Base-by-base conservation (phyloP, 2,888 invertebrate genomes). In the Lithophane leautieri region DNA sequence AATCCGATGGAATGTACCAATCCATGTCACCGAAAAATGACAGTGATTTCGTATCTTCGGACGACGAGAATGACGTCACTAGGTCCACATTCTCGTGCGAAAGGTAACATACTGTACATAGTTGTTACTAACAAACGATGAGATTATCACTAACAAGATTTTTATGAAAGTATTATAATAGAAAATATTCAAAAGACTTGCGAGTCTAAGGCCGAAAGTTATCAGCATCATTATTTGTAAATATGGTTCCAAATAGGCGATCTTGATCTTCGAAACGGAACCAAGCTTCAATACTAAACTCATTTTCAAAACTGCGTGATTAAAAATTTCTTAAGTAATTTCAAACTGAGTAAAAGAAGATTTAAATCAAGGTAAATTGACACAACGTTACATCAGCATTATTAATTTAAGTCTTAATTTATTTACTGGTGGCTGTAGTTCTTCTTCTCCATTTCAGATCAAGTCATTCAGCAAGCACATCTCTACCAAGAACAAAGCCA, bases 21-120 rank as follows among this genome's bases (percentile, higher is more conserved):
- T 94, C 95, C 0, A 90, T 96, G 82, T 95, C 96, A 61, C 95
- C 94, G 9, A 96, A 94, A 76, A 97, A 97, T 82, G 97, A 97
- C 79, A 96, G 96, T 84, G 97, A 97, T 72, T 97, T 96, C 69
- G 96, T 97, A 0, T 96, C 96, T 0, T 96, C 96, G 0, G 95
- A 95, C 9, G 96, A 94, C 71, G 95, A 94, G 9, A 91, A 93
- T 76, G 90, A 92, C 75, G 87, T 89, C 82, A 93, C 94, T 11
- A 88, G 92, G 47, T 95, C 95, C 4, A 91, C 93, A 22, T 91
- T 91, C 65, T 95, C 95, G 73, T 93, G 92, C 81, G 94, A 95
- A 83, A 92, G 95, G 96, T 95, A 85, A 84, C 83, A 79, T 61
- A 78, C 78, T 56, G 54, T 47, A 72, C 28, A 44, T 50, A 60